phyloP scores from a whole-genome alignment of 2,113 vertebrate species.

The Nannobrachium achirus region DNA sequence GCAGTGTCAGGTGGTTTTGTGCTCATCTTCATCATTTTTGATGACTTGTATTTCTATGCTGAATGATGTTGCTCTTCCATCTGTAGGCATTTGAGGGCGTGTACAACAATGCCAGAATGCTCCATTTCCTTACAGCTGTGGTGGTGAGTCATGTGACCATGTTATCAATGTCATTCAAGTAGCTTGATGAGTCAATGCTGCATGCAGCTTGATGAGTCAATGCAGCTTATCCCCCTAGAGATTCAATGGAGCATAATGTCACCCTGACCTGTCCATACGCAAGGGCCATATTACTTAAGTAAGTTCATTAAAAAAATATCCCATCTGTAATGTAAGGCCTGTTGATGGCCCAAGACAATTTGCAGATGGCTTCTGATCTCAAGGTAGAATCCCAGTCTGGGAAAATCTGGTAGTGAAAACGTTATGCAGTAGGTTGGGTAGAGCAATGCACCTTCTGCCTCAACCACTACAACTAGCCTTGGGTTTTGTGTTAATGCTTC shows the following conservation, averaged over 20 bases:
- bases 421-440: background rate
- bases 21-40: constrained; percentile 15
- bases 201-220: background rate
- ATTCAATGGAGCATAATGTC: background rate
- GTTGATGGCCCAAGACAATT: background rate
- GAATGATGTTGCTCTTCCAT: constrained; percentile 1
- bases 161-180: background rate
- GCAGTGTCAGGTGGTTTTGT: background rate
- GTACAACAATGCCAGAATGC: constrained; percentile 91
- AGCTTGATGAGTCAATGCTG: background rate
- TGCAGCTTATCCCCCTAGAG: background rate
- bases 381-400: background rate
- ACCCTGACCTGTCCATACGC: background rate
- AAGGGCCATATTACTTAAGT: background rate
- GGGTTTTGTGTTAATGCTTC: too few relatives aligned
- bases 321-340: too few relatives aligned
- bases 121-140: constrained; percentile 91
- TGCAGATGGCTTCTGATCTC: background rate
- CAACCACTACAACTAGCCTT: background rate
- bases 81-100: constrained; percentile 88
- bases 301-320: background rate
- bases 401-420: background rate
- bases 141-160: constrained; percentile 80
- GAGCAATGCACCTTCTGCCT: background rate
- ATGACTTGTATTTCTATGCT: background rate